phyloP scores from a whole-genome alignment of 2,113 vertebrate species.

The Lepisosteus oculatus region DNA sequence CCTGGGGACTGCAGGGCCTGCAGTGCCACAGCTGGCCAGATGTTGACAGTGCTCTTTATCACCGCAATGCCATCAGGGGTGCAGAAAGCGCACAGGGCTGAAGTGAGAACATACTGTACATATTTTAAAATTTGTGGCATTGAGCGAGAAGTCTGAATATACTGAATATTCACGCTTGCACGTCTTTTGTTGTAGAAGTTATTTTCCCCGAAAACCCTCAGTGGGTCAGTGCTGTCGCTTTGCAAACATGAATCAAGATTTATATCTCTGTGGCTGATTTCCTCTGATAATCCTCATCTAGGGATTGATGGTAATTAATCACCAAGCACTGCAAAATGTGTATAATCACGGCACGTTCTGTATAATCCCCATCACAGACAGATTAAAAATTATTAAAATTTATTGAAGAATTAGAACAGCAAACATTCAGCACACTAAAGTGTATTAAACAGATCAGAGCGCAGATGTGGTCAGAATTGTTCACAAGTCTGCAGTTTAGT shows the following conservation, averaged over 20 bases:
- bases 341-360: slow-evolving; percentile 37
- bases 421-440: slow-evolving; percentile 23
- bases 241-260: not conserved
- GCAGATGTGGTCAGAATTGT: no score
- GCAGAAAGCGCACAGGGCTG: no score
- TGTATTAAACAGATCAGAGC: slow-evolving; percentile 40
- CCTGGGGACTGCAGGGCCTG: not conserved
- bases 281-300: slow-evolving; percentile 41
- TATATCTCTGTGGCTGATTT: slow-evolving; percentile 21
- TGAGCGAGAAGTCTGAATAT: not conserved
- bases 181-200: not conserved
- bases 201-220: not conserved
- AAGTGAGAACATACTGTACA: no score
- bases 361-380: slow-evolving; percentile 14
- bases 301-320: slow-evolving; percentile 51
- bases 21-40: no score
- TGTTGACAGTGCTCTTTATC: no score
- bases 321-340: slow-evolving; percentile 37
- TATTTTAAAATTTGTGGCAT: not conserved
- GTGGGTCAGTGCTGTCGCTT: not conserved
- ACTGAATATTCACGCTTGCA: no score
- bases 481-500: no score
- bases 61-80: no score
- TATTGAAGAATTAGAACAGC: slow-evolving; percentile 25
- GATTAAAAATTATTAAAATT: slow-evolving; percentile 29